A percentile compares a stretch with the other conserved stretches of the same genome.
phyloP scores from a whole-genome alignment of 2,113 vertebrate genomes.

The Brachypteracias leptosomus region DNA sequence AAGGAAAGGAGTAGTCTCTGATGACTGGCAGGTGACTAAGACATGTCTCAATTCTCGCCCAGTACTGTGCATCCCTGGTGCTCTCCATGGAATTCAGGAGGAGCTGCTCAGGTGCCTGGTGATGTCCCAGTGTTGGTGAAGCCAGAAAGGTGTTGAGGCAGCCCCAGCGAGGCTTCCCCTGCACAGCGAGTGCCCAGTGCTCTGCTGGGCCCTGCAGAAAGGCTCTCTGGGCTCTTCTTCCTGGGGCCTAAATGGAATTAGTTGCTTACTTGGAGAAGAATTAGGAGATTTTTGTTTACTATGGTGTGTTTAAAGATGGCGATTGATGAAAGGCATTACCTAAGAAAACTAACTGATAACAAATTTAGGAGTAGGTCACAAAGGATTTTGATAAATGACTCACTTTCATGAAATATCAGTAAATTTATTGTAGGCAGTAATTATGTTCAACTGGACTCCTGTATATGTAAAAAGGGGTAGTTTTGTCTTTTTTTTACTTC shows the following conservation, averaged over 20 bases:
- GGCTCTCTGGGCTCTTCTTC: not conserved
- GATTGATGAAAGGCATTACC: constrained; percentile 11
- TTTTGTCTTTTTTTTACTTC: not conserved
- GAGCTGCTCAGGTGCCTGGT: not conserved
- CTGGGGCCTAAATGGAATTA: not conserved
- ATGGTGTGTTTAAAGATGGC: not conserved
- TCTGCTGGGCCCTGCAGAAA: not conserved
- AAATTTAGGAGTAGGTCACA: not conserved
- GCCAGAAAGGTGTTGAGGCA: not conserved
- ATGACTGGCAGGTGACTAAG: not conserved
- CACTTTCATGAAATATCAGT: not conserved
- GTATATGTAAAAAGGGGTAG: not conserved
- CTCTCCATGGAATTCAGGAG: not conserved
- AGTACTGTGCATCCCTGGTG: fast-evolving
- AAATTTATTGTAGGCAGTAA: not conserved
- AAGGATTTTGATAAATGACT: not conserved
- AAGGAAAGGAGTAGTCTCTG: not conserved
- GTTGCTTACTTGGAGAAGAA: not conserved
- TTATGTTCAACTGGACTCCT: not conserved
- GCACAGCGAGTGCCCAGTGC: not conserved
- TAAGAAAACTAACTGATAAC: not conserved
- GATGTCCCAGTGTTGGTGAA: not conserved
- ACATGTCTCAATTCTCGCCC: not conserved
- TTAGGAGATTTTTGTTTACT: not conserved
- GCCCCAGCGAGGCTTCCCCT: not conserved